These are phyloP conservation scores for Conus betulinus DNA, from an alignment of 1,140 invertebrate species.

Conservation along the genomic window DNA sequence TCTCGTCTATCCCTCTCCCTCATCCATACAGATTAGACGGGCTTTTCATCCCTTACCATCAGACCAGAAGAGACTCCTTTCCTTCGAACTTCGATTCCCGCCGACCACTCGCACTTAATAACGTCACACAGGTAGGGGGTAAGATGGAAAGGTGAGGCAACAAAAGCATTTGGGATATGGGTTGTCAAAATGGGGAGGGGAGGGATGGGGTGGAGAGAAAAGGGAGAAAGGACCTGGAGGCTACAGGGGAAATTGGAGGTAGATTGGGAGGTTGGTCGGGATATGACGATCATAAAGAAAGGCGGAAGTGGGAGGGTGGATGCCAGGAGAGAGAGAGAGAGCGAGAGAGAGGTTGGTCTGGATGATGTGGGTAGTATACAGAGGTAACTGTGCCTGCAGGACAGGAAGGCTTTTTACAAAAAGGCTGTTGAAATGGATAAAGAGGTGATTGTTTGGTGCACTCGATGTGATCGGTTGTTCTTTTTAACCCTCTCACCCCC, in stretches of 20 bases:
- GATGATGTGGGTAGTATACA: no score
- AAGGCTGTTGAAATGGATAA: no score
- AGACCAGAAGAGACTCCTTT: slow-evolving; percentile 37
- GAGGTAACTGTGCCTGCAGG: no score
- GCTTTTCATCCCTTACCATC: neutral
- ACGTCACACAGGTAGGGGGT: slow-evolving; percentile 33
- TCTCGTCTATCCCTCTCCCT: no score
- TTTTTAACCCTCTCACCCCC: no score
- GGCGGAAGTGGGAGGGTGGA: neutral
- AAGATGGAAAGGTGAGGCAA: slow-evolving; percentile 10
- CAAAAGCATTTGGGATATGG: neutral
- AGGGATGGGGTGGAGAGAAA: neutral
- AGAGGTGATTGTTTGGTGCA: no score
- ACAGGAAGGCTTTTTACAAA: neutral
- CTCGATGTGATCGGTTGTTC: no score
- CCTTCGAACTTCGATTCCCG: slow-evolving; percentile 25
- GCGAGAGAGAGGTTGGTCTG: neutral
- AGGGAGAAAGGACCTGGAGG: neutral
- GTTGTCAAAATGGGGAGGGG: neutral
- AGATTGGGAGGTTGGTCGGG: slow-evolving; percentile 24
- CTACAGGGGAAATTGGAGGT: slow-evolving; percentile 26
- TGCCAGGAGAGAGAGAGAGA: neutral
- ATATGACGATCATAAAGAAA: slow-evolving; percentile 5
- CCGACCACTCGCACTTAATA: slow-evolving; percentile 21
- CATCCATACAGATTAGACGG: slow-evolving; percentile 8